Conservation (phyloP, 2,113 vertebrate genomes). For the Rhea pennata region DNA sequence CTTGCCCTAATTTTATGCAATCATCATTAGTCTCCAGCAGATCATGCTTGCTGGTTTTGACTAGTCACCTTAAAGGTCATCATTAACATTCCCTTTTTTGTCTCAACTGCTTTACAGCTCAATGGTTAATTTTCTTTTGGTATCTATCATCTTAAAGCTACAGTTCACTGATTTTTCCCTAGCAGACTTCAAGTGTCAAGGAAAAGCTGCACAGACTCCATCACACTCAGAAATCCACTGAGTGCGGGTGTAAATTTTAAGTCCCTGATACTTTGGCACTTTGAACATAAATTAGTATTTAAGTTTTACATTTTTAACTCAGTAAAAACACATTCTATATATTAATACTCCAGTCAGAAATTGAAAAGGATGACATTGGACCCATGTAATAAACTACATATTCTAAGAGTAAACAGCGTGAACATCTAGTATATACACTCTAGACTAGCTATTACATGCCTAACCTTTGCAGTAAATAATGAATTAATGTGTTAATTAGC, state of each 20-base stretch:
- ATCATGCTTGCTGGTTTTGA: not conserved
- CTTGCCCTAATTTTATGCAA: not conserved
- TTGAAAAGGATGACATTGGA: not conserved
- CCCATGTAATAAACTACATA: not conserved
- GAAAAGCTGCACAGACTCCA: not conserved
- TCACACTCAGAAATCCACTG: too few species aligned
- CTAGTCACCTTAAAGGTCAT: not conserved
- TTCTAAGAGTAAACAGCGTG: too few species aligned
- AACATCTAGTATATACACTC: too few species aligned
- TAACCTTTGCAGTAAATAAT: not conserved
- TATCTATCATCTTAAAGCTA: not conserved
- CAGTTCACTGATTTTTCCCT: not conserved
- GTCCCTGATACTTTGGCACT: not conserved
- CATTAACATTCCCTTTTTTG: not conserved
- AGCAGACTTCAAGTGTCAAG: not conserved
- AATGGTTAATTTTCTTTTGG: not conserved
- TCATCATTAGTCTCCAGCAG: not conserved
- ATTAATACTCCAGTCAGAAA: not conserved
- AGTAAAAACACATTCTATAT: not conserved
- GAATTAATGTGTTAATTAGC: not conserved
- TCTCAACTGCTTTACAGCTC: not conserved
- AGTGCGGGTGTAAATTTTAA: not conserved
- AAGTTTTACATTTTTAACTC: not conserved
- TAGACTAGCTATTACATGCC: not conserved
- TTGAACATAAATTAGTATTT: not conserved